phyloP scores from a whole-genome alignment of 1,140 invertebrate genomes.

The Copidosoma floridanum region DNA sequence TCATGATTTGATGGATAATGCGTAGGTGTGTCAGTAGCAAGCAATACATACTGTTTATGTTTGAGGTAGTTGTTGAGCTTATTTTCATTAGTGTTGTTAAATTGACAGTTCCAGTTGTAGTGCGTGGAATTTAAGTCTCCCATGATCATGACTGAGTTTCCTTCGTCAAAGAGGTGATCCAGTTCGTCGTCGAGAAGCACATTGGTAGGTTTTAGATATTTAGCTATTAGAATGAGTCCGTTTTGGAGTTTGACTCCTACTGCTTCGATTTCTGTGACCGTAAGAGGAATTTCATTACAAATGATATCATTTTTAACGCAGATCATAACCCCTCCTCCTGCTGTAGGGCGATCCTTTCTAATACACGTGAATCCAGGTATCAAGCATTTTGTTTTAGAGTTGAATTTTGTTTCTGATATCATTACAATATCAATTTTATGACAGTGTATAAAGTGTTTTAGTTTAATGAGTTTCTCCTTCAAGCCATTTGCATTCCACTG shows the following conservation, averaged over 20 bases:
- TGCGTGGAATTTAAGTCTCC: background rate
- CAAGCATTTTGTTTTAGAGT: no score
- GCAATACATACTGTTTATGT: background rate
- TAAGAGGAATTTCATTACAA: background rate
- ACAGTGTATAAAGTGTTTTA: no score
- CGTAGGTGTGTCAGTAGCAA: background rate
- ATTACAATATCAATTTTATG: no score
- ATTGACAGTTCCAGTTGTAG: background rate
- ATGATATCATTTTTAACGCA: background rate
- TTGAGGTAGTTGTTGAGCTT: background rate
- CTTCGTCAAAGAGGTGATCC: background rate
- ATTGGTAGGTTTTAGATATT: background rate
- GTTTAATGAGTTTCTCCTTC: no score
- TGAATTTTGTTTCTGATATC: no score
- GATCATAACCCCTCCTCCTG: slow-evolving; percentile 10
- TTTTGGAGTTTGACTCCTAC: background rate
- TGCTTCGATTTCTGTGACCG: background rate
- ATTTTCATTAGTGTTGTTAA: background rate
- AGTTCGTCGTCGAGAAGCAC: background rate
- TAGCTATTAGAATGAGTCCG: background rate
- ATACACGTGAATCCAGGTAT: no score
- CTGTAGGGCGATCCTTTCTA: no score
- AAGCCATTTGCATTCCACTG: no score
- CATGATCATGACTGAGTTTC: background rate
- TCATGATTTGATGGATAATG: background rate